A percentile compares a stretch with the other conserved stretches of the same genome.
Conservation (phyloP, 2,888 invertebrate genomes). For the Helicoverpa assulta region DNA sequence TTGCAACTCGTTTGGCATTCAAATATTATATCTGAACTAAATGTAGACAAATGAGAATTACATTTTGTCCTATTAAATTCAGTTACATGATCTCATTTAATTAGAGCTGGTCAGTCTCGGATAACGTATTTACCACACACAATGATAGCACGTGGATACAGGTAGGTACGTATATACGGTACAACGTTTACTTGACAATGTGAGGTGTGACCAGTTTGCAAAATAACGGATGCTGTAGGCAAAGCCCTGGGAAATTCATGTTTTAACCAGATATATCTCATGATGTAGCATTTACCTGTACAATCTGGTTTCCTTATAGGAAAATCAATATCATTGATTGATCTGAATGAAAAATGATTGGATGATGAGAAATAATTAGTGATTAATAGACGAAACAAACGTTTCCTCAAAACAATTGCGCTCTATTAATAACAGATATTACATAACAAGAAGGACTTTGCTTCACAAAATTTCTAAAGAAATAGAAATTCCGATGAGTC, state of each 20-base stretch:
- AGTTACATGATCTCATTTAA: constrained; percentile 53
- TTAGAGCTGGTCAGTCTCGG: constrained; percentile 48
- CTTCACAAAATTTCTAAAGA: neutral
- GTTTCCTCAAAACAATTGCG: neutral
- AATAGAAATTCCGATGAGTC: constrained; percentile 15
- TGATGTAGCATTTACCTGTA: neutral
- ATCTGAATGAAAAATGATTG: constrained; percentile 18
- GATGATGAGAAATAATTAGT: neutral
- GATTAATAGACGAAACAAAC: neutral
- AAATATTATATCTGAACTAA: neutral
- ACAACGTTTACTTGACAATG: constrained; percentile 60
- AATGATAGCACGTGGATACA: constrained; percentile 58
- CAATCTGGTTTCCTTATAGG: constrained; percentile 10
- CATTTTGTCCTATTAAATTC: constrained; percentile 27
- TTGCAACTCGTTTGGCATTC: no score
- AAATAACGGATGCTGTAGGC: constrained; percentile 57
- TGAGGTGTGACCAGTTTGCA: constrained; percentile 66
- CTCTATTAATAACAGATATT: neutral
- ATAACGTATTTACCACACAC: constrained; percentile 61
- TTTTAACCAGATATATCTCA: constrained; percentile 28
- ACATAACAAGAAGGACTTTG: neutral
- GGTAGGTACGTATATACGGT: constrained; percentile 43
- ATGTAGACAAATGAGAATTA: constrained; percentile 8
- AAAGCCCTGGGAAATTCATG: constrained; percentile 35
- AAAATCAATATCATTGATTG: constrained; percentile 14